Conservation (phyloP, 2,797 vertebrate genomes). For the Pogonophryne albipinna region DNA sequence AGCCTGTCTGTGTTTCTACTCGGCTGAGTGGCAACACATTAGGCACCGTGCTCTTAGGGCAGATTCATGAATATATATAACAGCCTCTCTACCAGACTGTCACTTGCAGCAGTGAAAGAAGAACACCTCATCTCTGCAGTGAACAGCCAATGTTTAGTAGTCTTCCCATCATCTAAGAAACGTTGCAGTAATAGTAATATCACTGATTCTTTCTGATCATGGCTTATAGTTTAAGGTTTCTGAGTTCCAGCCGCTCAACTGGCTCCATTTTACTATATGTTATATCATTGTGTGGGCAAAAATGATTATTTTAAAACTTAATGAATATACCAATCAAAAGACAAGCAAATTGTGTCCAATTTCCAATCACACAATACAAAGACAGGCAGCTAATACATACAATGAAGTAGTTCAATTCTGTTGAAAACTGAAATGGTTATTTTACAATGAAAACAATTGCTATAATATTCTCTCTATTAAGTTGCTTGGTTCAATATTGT, state of each 20-base stretch:
- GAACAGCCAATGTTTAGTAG: background rate
- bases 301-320: background rate
- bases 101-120: background rate
- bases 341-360: background rate
- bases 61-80: conserved; percentile 33
- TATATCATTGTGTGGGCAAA: background rate
- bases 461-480: background rate
- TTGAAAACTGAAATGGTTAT: too few species aligned
- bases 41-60: background rate
- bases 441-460: background rate
- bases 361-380: background rate
- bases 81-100: background rate
- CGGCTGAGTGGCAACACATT: conserved; percentile 11
- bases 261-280: background rate
- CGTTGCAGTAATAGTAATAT: background rate
- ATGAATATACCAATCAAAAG: background rate
- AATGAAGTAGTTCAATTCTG: background rate
- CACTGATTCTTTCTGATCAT: background rate
- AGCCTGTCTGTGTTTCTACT: conserved; percentile 20
- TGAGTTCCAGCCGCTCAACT: background rate
- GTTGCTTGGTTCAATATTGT: background rate
- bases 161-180: background rate
- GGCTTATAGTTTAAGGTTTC: background rate
- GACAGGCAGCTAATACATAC: background rate
- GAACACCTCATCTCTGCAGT: background rate